Percentiles rank a stretch among this genome's conserved stretches.
These are phyloP conservation scores for Drosophila algonquin DNA, from an alignment of 2,888 invertebrate genomes.

Conservation along the genomic window DNA sequence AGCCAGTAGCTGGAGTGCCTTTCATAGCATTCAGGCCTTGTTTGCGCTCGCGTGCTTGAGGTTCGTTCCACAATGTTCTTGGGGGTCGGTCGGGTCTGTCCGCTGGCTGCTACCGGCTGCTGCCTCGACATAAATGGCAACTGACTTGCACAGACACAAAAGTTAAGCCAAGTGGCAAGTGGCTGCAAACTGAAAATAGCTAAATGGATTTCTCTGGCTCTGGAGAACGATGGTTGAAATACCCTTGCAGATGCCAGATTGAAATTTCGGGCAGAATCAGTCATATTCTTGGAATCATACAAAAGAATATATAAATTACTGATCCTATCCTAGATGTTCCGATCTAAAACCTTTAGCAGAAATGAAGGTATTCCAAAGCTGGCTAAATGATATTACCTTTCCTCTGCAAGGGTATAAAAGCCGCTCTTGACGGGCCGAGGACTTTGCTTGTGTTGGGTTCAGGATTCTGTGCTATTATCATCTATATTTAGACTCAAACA, in stretches of 20 bases:
- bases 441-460: not conserved
- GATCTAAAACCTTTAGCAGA: too few relatives aligned
- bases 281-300: too few relatives aligned
- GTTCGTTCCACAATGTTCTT: slow-evolving; percentile 27
- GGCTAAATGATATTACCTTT: not conserved
- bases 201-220: not conserved
- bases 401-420: not conserved
- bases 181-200: slow-evolving; percentile 8
- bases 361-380: not conserved
- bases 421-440: not conserved
- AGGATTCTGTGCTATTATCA: slow-evolving; percentile 38
- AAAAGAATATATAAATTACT: too few relatives aligned
- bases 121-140: slow-evolving; percentile 41
- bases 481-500: slow-evolving; percentile 37
- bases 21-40: slow-evolving; percentile 21
- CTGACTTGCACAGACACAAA: slow-evolving; percentile 54
- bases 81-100: not conserved
- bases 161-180: slow-evolving; percentile 23
- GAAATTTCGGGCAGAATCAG: too few relatives aligned
- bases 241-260: not conserved
- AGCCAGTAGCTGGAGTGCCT: slow-evolving; percentile 1
- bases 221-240: not conserved
- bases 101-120: not conserved
- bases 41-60: slow-evolving; percentile 24
- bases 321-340: too few relatives aligned